phyloP scores from a whole-genome alignment of 2,113 vertebrate genomes.

The Orycteropus afer region DNA sequence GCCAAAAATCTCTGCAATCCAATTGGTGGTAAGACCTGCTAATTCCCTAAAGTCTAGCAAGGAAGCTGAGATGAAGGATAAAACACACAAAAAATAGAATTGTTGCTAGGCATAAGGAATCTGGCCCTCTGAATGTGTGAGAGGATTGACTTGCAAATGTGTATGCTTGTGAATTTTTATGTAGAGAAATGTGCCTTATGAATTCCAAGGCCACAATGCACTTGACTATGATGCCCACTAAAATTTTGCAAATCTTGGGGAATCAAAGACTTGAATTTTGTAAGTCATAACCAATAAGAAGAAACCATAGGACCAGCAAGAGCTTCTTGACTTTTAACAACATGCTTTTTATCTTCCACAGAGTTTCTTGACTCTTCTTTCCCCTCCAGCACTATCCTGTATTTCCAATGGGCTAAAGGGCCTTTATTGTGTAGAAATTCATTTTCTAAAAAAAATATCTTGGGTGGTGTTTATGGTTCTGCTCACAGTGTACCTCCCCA shows the following conservation, averaged over 20 bases:
- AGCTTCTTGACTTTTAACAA: neutral
- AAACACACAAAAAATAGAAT: slow-evolving; percentile 80
- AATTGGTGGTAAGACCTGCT: slow-evolving; percentile 78
- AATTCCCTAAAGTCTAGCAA: slow-evolving; percentile 83
- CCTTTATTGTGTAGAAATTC: slow-evolving; percentile 18
- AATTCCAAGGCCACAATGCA: neutral
- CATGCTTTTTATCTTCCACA: neutral
- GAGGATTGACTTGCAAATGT: slow-evolving; percentile 69
- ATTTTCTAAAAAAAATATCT: slow-evolving; percentile 39
- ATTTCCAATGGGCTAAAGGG: neutral
- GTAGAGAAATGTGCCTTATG: slow-evolving; percentile 47
- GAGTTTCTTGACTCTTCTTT: neutral
- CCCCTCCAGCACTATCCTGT: neutral
- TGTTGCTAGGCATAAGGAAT: slow-evolving; percentile 78
- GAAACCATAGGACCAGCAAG: neutral
- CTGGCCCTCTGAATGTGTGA: slow-evolving; percentile 71
- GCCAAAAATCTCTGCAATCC: slow-evolving; percentile 75
- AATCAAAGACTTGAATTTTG: neutral
- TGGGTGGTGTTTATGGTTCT: neutral
- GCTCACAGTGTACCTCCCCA: neutral
- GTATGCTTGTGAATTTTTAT: slow-evolving; percentile 60
- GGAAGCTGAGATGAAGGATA: slow-evolving; percentile 78
- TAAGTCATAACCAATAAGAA: neutral
- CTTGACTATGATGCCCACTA: neutral
- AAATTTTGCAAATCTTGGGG: slow-evolving; percentile 41